Evolutionary conservation across 1,140 invertebrate species (phyloP).

Genomic region (Drosophila elegans): DNA sequence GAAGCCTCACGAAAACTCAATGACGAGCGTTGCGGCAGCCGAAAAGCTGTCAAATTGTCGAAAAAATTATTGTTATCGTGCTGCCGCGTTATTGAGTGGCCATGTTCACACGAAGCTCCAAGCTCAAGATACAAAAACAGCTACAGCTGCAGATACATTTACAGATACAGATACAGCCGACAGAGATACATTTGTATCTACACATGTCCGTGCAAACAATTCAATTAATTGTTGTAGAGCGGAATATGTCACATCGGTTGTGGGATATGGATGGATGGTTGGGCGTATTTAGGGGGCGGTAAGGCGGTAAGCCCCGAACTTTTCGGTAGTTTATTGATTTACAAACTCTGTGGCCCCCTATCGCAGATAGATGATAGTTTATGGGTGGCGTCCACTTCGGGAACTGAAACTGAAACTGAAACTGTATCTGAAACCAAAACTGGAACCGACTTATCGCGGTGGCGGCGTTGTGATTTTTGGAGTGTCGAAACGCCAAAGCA

Average conservation of each 20-base stretch:
- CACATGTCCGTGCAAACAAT: conserved; percentile 78
- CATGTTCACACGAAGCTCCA: conserved; percentile 63
- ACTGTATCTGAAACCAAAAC: conserved; percentile 10
- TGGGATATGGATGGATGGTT: conserved; percentile 41
- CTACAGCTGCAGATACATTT: conserved; percentile 22
- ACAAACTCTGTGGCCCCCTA: conserved; percentile 61
- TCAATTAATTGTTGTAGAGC: conserved; percentile 79
- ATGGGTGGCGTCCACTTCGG: conserved; percentile 56
- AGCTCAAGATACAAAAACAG: conserved; percentile 30
- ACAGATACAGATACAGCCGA: conserved; percentile 24
- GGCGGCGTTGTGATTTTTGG: conserved; percentile 73
- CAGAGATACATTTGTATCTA: conserved; percentile 78
- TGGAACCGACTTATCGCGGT: conserved; percentile 68
- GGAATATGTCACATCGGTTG: conserved; percentile 53
- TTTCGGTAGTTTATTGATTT: conserved; percentile 82
- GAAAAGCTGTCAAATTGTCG: conserved; percentile 80
- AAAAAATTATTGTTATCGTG: conserved; percentile 74
- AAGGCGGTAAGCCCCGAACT: conserved; percentile 19
- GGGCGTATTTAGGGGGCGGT: neutral
- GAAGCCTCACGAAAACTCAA: conserved; percentile 16
- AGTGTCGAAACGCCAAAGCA: conserved; percentile 82
- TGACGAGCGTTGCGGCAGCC: conserved; percentile 56
- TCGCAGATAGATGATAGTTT: conserved; percentile 49
- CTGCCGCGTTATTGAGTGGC: conserved; percentile 77
- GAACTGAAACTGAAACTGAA: conserved; percentile 28